These are phyloP conservation scores for Bos taurus DNA, from an alignment of 2,113 vertebrate species.

Conservation along the genomic window DNA sequence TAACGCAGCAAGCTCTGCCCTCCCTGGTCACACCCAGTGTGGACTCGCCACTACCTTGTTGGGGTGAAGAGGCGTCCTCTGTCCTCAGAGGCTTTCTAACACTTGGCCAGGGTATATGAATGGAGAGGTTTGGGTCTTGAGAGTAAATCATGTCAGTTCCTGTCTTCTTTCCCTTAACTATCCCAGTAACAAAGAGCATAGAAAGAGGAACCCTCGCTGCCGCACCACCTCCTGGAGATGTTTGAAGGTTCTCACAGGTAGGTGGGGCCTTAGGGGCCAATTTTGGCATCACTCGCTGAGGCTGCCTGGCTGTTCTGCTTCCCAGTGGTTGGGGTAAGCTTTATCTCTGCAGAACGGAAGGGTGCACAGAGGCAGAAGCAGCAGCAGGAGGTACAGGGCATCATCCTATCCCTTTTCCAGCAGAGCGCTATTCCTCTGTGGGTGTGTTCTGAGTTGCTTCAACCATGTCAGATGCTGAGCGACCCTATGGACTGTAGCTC, in stretches of 20 bases:
- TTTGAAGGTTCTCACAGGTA: not conserved
- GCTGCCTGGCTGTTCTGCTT: not conserved
- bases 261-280: not conserved
- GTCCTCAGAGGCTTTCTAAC: not conserved
- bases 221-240: not conserved
- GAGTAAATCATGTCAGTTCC: too few relatives aligned
- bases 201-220: not conserved
- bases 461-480: not conserved
- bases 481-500: not conserved
- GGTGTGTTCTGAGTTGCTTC: not conserved
- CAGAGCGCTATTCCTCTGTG: not conserved
- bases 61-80: not conserved
- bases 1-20: not conserved
- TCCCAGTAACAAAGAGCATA: not conserved
- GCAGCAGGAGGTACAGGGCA: not conserved
- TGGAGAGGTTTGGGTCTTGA: not conserved
- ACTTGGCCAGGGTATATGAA: too few relatives aligned
- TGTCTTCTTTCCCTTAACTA: not conserved
- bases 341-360: not conserved
- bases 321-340: not conserved
- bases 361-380: not conserved
- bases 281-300: not conserved
- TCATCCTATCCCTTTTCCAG: not conserved
- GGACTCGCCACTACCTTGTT: not conserved
- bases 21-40: not conserved